phyloP scores from a whole-genome alignment of 2,113 vertebrate genomes.

The Dipodomys merriami region DNA sequence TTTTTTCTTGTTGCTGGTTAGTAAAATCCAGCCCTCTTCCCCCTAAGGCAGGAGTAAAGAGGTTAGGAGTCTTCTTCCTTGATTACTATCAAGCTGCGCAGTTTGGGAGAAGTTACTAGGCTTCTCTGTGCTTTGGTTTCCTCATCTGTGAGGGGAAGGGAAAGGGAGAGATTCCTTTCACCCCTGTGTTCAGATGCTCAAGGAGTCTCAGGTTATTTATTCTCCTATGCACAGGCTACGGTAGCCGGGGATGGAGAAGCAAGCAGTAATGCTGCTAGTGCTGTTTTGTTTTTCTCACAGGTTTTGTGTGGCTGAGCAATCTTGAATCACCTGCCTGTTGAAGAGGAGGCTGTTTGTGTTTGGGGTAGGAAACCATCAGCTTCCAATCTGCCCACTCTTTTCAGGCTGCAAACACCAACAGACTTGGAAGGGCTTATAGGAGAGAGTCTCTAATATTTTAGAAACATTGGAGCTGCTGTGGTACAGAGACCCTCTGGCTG shows the following conservation, averaged over 20 bases:
- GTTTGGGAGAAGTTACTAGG: not conserved
- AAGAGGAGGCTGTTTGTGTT: slow-evolving; percentile 1
- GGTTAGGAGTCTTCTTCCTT: not conserved
- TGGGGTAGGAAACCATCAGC: not conserved
- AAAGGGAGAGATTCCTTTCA: not conserved
- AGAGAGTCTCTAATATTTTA: not conserved
- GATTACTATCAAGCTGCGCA: not conserved
- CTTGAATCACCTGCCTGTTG: slow-evolving; percentile 10
- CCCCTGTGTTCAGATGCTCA: not conserved
- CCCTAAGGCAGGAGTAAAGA: not conserved
- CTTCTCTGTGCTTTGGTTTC: slow-evolving; percentile 44
- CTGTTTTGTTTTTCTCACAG: not conserved
- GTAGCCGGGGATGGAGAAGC: not conserved
- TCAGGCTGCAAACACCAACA: not conserved
- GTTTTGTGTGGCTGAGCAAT: slow-evolving; percentile 26
- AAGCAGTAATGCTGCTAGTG: not conserved
- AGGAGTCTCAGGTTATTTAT: not conserved
- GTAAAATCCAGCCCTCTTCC: not conserved
- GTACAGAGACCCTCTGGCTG: not conserved
- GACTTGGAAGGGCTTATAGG: not conserved
- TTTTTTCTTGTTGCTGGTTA: not conserved
- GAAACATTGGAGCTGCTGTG: not conserved
- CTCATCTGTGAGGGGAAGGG: not conserved
- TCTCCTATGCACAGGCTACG: not conserved
- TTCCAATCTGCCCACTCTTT: not conserved